Evolutionary conservation across 2,888 invertebrate species (phyloP), one percentile per base, ranked within the genome.

Genomic region (Epinotia brunnichana): DNA sequence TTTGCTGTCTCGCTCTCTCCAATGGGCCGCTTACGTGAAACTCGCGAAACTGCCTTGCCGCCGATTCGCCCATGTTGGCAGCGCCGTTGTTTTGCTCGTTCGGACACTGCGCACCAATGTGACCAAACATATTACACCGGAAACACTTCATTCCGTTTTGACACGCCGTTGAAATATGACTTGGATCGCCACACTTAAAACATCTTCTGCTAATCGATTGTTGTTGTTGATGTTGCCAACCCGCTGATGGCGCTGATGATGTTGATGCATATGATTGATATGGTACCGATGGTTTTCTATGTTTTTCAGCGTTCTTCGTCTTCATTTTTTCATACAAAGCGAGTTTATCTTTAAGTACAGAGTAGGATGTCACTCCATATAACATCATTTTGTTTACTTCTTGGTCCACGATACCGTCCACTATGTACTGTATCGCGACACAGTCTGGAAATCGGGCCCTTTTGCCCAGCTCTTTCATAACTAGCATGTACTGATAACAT

Each of bases 381-480:
- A 24, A 24, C 21, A 48, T 48, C 3, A 15, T 15, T 48, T 48
- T 48, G 15, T 48, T 48, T 13, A 13, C 13, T 13, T 48, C 44
- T 15, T 13, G 3, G 44, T 48, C 44, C 3, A 48, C 44, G 15
- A 48, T 48, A 13, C 44, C 44, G 15, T 48, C 44, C 13, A 48
- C 15, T 48, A 48, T 48, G 44, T 48, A 48, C 13, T 48, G 44
- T 3, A 48, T 48, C 13, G 44, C 13, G 9, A 41, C 11, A 2
- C 15, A 48, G 48, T 48, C 48, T 48, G 48, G 48, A 48, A 48
- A 48, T 48, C 15, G 0, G 15, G 48, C 48, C 15, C 48, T 13
- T 48, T 48, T 48, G 13, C 48, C 48, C 15, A 48, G 48, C 51
- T 73, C 69, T 53, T 64, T 64, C 66, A 64, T 73, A 2, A 41